These are phyloP conservation scores for Zophobas atratus DNA, from an alignment of 1,140 invertebrate genomes.

Conservation along the genomic window DNA sequence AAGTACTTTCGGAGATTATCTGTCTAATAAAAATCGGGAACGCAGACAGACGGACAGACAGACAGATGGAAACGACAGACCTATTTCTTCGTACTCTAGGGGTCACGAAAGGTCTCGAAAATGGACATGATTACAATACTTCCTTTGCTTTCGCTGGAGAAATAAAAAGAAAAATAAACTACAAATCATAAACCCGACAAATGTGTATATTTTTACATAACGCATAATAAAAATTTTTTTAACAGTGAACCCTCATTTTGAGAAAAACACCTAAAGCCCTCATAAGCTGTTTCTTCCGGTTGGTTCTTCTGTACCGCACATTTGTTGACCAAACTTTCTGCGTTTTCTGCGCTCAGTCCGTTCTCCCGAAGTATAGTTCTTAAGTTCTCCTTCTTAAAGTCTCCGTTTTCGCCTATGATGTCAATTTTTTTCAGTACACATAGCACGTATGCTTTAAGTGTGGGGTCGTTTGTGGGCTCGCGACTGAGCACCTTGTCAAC, in stretches of 20 bases:
- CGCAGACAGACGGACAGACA: no score
- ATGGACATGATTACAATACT: no score
- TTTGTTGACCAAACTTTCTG: not conserved
- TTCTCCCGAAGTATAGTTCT: slow-evolving; percentile 63
- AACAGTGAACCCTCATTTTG: not conserved
- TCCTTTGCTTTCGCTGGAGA: no score
- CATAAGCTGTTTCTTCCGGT: not conserved
- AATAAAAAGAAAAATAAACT: no score
- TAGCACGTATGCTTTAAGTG: slow-evolving; percentile 21
- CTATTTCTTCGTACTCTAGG: no score
- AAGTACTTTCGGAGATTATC: no score
- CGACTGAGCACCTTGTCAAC: not conserved
- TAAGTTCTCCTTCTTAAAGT: slow-evolving; percentile 66
- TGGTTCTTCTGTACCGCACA: not conserved
- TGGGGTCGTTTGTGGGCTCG: not conserved
- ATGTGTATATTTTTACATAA: no score
- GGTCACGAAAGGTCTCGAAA: no score
- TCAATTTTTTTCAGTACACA: slow-evolving; percentile 69
- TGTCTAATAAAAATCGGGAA: no score
- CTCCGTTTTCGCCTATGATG: slow-evolving; percentile 64
- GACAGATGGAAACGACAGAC: no score
- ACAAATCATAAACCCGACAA: no score
- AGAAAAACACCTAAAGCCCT: not conserved
- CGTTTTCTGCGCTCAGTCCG: not conserved
- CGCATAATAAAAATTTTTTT: no score